Percentiles rank a stretch among this genome's conserved stretches.
Evolutionary conservation across 2,888 invertebrate genomes (phyloP).

Genomic region (Rotaria sp.): DNA sequence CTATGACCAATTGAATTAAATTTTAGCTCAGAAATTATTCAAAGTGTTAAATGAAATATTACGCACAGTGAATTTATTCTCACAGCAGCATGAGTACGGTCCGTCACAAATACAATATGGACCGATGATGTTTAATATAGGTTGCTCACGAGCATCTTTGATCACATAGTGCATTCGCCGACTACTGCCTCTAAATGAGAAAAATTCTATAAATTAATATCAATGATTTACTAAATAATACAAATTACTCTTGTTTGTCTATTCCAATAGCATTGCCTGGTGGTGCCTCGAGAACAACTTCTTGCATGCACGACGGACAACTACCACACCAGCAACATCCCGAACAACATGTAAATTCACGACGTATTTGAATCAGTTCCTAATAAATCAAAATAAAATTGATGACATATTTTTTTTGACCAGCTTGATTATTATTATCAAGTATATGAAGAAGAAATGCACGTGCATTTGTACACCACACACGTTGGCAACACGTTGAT

Average conservation of each 20-base stretch:
- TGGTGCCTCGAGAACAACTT: constrained; percentile 34
- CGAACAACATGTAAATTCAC: constrained; percentile 40
- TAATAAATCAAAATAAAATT: neutral
- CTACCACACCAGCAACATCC: constrained; percentile 37
- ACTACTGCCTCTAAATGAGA: constrained; percentile 11
- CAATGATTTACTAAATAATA: neutral
- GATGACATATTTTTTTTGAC: too few relatives aligned
- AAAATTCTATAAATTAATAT: neutral
- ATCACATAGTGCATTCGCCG: constrained; percentile 30
- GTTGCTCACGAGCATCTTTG: constrained; percentile 10
- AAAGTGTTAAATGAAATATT: too few relatives aligned
- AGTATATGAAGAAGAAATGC: too few relatives aligned
- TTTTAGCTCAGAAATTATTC: too few relatives aligned
- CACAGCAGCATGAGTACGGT: constrained; percentile 32
- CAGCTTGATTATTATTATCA: too few relatives aligned
- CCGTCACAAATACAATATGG: constrained; percentile 37
- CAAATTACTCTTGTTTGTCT: constrained; percentile 36
- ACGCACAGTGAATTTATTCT: constrained; percentile 33
- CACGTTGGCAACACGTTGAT: too few relatives aligned
- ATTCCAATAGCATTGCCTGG: neutral
- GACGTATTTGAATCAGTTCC: constrained; percentile 33
- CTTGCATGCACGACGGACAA: constrained; percentile 33
- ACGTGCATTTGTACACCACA: too few relatives aligned
- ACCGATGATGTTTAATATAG: constrained; percentile 30
- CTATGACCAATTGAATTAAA: too few relatives aligned